Evolutionary conservation across 2,888 invertebrate species (phyloP).

Genomic region (Drosophila aldrichi): DNA sequence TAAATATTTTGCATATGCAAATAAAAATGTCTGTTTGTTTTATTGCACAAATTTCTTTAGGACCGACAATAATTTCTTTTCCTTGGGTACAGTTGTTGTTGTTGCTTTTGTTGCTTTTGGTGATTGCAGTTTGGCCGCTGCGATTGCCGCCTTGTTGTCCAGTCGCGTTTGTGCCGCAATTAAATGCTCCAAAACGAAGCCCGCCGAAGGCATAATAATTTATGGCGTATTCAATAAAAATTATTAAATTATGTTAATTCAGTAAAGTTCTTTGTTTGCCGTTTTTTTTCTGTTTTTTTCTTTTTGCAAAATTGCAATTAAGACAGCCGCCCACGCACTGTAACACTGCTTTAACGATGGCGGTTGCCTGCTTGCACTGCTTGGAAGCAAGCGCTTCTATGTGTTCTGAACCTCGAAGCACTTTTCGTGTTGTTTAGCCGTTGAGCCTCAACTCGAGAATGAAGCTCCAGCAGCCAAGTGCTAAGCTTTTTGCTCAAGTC

Average conservation of each 20-base stretch:
- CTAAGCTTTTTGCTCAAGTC: conserved; percentile 72
- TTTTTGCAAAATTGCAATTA: conserved; percentile 10
- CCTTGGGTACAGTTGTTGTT: conserved; percentile 38
- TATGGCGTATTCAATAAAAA: conserved; percentile 29
- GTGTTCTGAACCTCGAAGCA: not conserved
- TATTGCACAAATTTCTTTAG: conserved; percentile 77
- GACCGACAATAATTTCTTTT: conserved; percentile 68
- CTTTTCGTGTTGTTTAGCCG: conserved; percentile 47
- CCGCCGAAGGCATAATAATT: conserved; percentile 83
- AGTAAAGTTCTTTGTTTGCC: conserved; percentile 17
- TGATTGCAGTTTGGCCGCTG: conserved; percentile 27
- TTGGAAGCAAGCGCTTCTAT: conserved; percentile 28
- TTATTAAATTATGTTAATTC: conserved; percentile 29
- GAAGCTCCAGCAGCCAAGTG: conserved; percentile 71
- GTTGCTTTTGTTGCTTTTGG: conserved; percentile 16
- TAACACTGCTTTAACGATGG: conserved; percentile 34
- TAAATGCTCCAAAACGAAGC: conserved; percentile 84
- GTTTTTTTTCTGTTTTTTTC: not conserved
- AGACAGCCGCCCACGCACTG: conserved; percentile 47
- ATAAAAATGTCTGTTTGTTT: conserved; percentile 31
- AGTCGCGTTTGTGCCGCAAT: conserved; percentile 79
- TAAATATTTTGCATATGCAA: conserved; percentile 36
- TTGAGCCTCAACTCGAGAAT: conserved; percentile 75
- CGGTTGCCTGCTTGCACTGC: conserved; percentile 46
- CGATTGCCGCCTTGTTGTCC: conserved; percentile 54